Conservation (phyloP, 2,888 invertebrate genomes). For the Eucriotettix oculatus region DNA sequence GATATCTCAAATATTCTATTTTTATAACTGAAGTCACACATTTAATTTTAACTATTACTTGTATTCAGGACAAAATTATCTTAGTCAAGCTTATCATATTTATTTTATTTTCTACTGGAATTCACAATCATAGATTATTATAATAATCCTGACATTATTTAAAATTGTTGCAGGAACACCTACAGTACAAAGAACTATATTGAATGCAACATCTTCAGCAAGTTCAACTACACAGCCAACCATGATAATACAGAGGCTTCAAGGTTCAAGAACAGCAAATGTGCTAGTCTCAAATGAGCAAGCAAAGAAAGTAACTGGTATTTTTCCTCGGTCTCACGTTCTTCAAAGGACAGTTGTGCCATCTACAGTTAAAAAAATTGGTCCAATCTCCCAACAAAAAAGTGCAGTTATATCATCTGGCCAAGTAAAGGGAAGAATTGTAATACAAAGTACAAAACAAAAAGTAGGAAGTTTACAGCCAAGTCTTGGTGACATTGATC, state of each 20-base stretch:
- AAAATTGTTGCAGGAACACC: not conserved
- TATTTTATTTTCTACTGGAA: no score
- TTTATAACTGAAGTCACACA: no score
- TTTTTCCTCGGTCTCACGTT: not conserved
- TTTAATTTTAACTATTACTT: no score
- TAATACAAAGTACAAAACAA: not conserved
- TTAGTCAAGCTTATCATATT: no score
- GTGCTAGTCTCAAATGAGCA: not conserved
- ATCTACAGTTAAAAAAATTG: not conserved
- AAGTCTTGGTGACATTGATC: no score
- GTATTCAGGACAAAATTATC: no score
- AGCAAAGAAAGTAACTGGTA: constrained; percentile 2
- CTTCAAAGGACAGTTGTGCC: constrained; percentile 1
- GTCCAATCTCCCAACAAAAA: not conserved
- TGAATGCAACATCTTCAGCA: not conserved
- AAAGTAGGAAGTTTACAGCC: not conserved
- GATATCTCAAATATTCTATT: no score
- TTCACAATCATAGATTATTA: no score
- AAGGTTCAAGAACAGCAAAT: not conserved
- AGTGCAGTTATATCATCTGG: not conserved
- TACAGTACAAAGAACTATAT: constrained; percentile 3
- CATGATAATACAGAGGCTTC: constrained; percentile 6
- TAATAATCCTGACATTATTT: not conserved
- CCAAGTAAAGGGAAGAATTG: not conserved
- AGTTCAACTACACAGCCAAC: constrained; percentile 3